These are phyloP conservation scores for Antheraea assamensis DNA, from an alignment of 2,888 invertebrate genomes.

Conservation along the genomic window DNA sequence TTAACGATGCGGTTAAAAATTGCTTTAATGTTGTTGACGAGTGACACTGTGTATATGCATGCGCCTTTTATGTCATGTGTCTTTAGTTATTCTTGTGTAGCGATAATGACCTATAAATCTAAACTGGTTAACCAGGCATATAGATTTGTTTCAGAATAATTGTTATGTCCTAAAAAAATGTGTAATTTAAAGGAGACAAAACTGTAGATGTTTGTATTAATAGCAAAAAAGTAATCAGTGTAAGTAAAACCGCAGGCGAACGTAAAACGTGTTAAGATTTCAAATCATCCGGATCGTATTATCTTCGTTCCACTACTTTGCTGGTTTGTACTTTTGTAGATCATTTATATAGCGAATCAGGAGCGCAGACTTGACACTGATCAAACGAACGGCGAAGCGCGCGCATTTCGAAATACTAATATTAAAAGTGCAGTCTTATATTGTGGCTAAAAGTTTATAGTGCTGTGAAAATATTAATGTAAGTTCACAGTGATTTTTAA, in stretches of 20 bases:
- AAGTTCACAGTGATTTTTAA: not conserved
- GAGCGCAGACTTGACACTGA: constrained; percentile 69
- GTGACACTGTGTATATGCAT: no score
- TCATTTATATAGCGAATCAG: constrained; percentile 78
- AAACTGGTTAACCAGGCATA: no score
- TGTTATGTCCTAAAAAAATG: no score
- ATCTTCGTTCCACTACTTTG: constrained; percentile 44
- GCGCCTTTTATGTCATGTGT: no score
- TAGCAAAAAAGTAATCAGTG: not conserved
- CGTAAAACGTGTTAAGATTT: constrained; percentile 18
- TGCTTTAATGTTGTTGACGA: no score
- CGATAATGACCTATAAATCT: no score
- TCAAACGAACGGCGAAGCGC: constrained; percentile 50
- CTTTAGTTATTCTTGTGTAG: no score
- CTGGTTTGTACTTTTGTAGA: constrained; percentile 54
- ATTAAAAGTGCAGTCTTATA: constrained; percentile 13
- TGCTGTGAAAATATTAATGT: constrained; percentile 4
- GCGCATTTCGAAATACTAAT: constrained; percentile 37
- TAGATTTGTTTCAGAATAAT: no score
- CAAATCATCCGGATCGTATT: constrained; percentile 42
- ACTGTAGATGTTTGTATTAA: not conserved
- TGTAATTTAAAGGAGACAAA: not conserved
- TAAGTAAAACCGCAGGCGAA: constrained; percentile 18
- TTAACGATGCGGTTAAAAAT: no score
- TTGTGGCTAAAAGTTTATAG: constrained; percentile 8